A percentile compares a stretch with the other conserved stretches of the same genome.
Evolutionary conservation across 2,888 invertebrate species (phyloP).

Genomic region (Epistrophe eligans): DNA sequence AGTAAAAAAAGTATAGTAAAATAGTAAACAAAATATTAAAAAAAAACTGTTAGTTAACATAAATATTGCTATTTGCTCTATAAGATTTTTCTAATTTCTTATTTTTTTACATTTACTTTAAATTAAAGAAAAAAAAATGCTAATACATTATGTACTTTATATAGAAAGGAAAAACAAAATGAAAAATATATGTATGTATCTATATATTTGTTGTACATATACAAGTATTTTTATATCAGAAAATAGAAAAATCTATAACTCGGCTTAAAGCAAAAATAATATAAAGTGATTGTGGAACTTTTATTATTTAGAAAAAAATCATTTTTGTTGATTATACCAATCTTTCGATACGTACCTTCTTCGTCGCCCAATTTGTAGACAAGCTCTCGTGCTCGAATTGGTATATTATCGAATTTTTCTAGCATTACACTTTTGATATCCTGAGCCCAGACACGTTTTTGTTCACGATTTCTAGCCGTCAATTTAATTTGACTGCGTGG

Average conservation of each 20-base stretch:
- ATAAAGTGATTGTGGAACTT: background rate
- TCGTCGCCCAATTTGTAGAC: slow-evolving; percentile 88
- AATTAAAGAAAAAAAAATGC: too few species aligned
- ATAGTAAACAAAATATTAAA: slow-evolving; percentile 19
- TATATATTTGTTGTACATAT: too few species aligned
- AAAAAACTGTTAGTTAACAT: slow-evolving; percentile 55
- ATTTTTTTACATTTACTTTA: background rate
- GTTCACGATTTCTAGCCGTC: slow-evolving; percentile 84
- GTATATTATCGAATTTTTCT: slow-evolving; percentile 97
- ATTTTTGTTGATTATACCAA: too few species aligned
- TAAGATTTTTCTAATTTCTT: background rate
- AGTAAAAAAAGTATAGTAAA: too few species aligned
- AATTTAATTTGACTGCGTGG: slow-evolving; percentile 94
- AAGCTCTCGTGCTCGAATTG: slow-evolving; percentile 96
- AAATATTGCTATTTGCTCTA: background rate
- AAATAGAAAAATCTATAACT: background rate
- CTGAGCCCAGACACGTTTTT: slow-evolving; percentile 84
- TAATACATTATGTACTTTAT: too few species aligned
- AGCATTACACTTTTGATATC: slow-evolving; percentile 90
- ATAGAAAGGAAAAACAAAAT: too few species aligned
- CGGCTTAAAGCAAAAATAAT: background rate
- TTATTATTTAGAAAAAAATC: background rate
- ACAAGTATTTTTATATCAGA: too few species aligned
- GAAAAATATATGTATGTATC: too few species aligned
- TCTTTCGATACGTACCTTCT: too few species aligned